Evolutionary conservation across 2,888 invertebrate species (phyloP).

Genomic region (Dasypolia templi): DNA sequence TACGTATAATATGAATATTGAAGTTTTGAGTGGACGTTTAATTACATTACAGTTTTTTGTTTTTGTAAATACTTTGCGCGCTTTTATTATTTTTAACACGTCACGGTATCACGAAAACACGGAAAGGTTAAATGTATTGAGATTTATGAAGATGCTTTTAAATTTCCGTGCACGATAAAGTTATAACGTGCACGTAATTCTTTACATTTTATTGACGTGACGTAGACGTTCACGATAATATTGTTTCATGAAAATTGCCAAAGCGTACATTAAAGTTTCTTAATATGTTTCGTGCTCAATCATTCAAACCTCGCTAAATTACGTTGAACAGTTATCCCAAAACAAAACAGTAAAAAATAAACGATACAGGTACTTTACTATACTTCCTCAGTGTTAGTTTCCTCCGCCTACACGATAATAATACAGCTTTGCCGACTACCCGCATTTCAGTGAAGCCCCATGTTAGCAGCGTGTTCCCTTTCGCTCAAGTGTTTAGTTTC

Average conservation of each 20-base stretch:
- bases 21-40: not conserved
- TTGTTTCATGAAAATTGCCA: not conserved
- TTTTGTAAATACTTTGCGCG: not conserved
- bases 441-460: conserved; percentile 23
- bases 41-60: too few relatives aligned
- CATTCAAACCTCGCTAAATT: not conserved
- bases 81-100: not conserved
- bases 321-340: not conserved
- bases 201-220: too few relatives aligned
- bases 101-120: not conserved
- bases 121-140: not conserved
- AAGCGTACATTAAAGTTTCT: not conserved
- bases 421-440: not conserved
- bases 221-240: not conserved
- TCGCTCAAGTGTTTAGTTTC: conserved; percentile 42
- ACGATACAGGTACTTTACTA: not conserved
- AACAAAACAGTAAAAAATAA: conserved; percentile 2
- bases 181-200: not conserved
- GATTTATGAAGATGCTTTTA: not conserved
- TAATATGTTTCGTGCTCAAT: not conserved
- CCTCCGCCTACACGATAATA: not conserved
- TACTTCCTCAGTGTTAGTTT: not conserved
- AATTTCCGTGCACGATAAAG: too few relatives aligned
- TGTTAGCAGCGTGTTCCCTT: conserved; percentile 31
- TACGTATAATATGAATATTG: too few relatives aligned